Percentiles rank a stretch among this genome's conserved stretches.
Evolutionary conservation across 2,113 vertebrate species (phyloP).

Genomic region (Triplophysa siluroides): DNA sequence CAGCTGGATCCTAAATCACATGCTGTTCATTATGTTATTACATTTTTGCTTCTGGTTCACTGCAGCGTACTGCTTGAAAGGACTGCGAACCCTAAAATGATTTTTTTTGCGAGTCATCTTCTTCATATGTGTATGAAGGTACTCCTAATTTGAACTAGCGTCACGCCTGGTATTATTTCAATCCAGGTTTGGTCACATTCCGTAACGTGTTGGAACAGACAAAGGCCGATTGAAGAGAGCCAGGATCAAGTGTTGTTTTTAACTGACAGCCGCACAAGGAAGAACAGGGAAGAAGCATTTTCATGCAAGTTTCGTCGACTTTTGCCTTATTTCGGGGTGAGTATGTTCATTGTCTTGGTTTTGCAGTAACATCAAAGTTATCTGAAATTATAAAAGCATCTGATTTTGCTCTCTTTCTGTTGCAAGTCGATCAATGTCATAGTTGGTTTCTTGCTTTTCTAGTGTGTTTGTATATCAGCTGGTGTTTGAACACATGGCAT

Average conservation of each 20-base stretch:
- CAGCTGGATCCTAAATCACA: too few species aligned
- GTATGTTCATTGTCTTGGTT: background rate
- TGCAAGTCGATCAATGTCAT: background rate
- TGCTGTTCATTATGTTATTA: too few species aligned
- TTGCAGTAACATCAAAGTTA: slow-evolving; percentile 42
- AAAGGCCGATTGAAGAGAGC: background rate
- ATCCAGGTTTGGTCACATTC: slow-evolving; percentile 54
- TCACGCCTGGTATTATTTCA: slow-evolving; percentile 35
- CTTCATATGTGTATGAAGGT: too few species aligned
- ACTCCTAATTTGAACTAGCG: too few species aligned
- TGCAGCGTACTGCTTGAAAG: too few species aligned
- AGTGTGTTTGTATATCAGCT: background rate
- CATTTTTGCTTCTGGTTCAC: too few species aligned
- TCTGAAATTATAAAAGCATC: background rate
- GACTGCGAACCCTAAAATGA: too few species aligned
- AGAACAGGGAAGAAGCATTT: background rate
- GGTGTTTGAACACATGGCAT: slow-evolving; percentile 46
- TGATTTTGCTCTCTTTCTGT: slow-evolving; percentile 52
- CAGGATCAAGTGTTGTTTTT: background rate
- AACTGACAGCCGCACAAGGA: background rate
- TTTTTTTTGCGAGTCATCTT: too few species aligned
- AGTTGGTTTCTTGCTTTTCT: background rate
- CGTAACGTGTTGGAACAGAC: slow-evolving; percentile 49
- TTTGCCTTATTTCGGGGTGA: too few species aligned
- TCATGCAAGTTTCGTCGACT: background rate